These are phyloP conservation scores for Microcebus jonahi DNA, from an alignment of 2,113 vertebrate species.

Conservation along the genomic window DNA sequence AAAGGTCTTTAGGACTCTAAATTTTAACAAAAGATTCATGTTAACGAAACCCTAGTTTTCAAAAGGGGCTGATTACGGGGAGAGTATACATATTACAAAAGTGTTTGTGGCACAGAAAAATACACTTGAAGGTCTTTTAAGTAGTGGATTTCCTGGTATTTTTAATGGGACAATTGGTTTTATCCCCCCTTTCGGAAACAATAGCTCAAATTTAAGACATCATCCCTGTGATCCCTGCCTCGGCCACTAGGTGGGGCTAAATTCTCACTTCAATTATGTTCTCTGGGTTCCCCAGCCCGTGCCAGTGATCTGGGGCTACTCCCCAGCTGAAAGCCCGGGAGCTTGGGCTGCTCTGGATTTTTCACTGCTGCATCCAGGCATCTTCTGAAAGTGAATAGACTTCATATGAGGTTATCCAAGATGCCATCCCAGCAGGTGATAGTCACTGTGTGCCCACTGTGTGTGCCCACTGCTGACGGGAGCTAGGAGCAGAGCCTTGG, in stretches of 20 bases:
- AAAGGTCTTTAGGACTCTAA: background rate
- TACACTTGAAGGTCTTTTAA: background rate
- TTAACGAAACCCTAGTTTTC: background rate
- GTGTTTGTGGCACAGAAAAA: background rate
- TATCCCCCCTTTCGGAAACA: background rate
- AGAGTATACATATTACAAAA: background rate
- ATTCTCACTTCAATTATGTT: background rate
- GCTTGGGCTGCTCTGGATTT: background rate
- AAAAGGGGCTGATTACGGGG: background rate
- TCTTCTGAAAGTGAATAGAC: background rate
- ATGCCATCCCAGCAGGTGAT: background rate
- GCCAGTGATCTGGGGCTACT: background rate
- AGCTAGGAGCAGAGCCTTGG: background rate
- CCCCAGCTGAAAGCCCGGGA: background rate
- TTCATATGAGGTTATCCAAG: background rate
- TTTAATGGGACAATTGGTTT: background rate
- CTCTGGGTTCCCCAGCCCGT: background rate
- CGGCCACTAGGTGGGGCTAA: conserved; percentile 59
- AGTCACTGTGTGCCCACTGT: background rate
- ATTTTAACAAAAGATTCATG: background rate
- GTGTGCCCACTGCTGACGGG: background rate
- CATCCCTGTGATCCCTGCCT: background rate
- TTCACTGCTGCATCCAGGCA: background rate
- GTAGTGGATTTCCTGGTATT: background rate
- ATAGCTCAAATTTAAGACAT: background rate